phyloP scores from a whole-genome alignment of 2,888 invertebrate genomes.

The Apamea sordens region DNA sequence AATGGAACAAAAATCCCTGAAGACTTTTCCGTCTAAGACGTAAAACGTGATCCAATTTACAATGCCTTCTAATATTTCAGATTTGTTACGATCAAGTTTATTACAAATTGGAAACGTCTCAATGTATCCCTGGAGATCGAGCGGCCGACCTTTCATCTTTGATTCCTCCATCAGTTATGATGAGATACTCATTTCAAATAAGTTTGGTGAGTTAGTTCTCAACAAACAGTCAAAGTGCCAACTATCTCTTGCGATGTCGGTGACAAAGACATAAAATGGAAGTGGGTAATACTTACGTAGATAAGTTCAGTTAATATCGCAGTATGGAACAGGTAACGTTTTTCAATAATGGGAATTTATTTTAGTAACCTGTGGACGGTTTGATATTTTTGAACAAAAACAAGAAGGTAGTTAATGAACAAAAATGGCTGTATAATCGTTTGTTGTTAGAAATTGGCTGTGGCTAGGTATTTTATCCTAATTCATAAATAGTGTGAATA shows the following conservation, averaged over 20 bases:
- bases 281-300: conserved; percentile 39
- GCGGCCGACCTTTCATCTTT: conserved; percentile 75
- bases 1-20: conserved; percentile 75
- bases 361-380: conserved; percentile 9
- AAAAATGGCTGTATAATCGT: not conserved
- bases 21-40: conserved; percentile 75
- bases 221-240: conserved; percentile 56
- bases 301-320: conserved; percentile 42
- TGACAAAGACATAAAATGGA: conserved; percentile 46
- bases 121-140: conserved; percentile 78
- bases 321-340: conserved; percentile 28
- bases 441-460: not conserved
- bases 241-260: conserved; percentile 35
- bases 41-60: conserved; percentile 86
- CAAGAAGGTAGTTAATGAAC: not conserved
- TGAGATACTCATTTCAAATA: conserved; percentile 68
- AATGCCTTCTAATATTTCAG: conserved; percentile 84
- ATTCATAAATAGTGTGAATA: not conserved
- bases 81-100: conserved; percentile 86
- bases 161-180: conserved; percentile 73
- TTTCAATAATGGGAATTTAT: conserved; percentile 38
- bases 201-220: conserved; percentile 66
- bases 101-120: conserved; percentile 85
- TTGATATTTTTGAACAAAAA: conserved; percentile 11
- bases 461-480: not conserved